Conservation (phyloP, 2,888 invertebrate genomes). For the Adineta ricciae region DNA sequence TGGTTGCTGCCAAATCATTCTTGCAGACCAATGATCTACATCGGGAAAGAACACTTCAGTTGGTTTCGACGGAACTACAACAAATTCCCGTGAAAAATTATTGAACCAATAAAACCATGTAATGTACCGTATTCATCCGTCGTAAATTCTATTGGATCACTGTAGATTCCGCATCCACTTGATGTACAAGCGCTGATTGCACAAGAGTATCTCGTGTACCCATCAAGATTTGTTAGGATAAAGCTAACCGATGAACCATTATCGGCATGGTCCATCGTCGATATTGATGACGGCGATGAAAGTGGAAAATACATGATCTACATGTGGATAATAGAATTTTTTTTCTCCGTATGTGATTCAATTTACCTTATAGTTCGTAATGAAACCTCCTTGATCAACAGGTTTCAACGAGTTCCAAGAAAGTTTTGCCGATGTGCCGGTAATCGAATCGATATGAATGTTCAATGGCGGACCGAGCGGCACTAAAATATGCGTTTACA, state of each 20-base stretch:
- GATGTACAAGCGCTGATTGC: conserved; percentile 29
- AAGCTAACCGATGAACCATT: not conserved
- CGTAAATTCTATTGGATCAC: not conserved
- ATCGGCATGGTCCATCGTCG: not conserved
- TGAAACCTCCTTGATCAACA: not conserved
- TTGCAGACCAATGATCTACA: conserved; percentile 77
- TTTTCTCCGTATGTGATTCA: too few species aligned
- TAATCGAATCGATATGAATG: not conserved
- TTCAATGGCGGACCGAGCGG: not conserved
- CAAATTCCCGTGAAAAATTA: not conserved
- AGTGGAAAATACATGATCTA: not conserved
- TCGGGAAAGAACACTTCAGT: conserved; percentile 90
- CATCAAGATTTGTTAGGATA: not conserved
- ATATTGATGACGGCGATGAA: not conserved
- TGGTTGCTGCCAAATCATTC: conserved; percentile 68
- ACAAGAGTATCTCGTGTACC: conserved; percentile 26
- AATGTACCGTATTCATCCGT: conserved; percentile 16
- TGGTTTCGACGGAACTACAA: conserved; percentile 78
- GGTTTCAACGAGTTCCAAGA: not conserved
- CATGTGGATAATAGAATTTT: too few species aligned
- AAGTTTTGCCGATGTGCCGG: not conserved
- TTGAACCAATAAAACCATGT: too few species aligned
- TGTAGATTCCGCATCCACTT: conserved; percentile 26
- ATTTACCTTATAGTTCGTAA: not conserved
- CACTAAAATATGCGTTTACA: not conserved